A percentile compares a stretch with the other conserved stretches of the same genome.
These are phyloP conservation scores for Trematomus bernacchii DNA, from an alignment of 2,797 vertebrate genomes.

Conservation along the genomic window DNA sequence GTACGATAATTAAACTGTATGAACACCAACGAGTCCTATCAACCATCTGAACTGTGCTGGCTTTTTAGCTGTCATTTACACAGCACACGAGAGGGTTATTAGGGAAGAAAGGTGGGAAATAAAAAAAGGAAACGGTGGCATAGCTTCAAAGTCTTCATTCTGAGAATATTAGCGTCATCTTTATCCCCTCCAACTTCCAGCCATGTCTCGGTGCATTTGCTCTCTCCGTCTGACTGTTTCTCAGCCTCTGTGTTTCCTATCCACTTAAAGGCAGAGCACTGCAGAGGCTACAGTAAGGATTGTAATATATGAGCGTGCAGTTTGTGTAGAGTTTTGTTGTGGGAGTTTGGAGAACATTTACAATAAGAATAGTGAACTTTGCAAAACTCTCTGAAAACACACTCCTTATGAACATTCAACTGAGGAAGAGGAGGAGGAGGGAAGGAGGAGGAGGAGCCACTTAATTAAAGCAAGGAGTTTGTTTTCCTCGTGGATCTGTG, in stretches of 20 bases:
- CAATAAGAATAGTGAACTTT: constrained; percentile 18
- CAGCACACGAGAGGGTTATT: constrained; percentile 13
- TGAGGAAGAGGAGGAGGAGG: neutral
- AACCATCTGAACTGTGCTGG: neutral
- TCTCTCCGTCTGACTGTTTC: neutral
- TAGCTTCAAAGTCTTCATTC: constrained; percentile 59
- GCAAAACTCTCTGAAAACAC: constrained; percentile 29
- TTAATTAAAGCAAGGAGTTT: no score
- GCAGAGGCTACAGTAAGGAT: neutral
- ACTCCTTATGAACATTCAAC: constrained; percentile 29
- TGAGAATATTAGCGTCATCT: constrained; percentile 51
- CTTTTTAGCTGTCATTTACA: constrained; percentile 23
- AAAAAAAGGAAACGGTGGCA: constrained; percentile 47
- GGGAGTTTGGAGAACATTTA: constrained; percentile 13
- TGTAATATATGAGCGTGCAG: constrained; percentile 45
- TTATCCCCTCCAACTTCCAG: constrained; percentile 35
- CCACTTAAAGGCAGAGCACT: neutral
- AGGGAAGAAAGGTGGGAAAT: constrained; percentile 29
- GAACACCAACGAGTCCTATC: neutral
- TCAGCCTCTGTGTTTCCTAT: neutral
- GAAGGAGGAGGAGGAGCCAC: neutral
- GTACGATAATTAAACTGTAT: neutral
- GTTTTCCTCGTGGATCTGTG: constrained; percentile 2
- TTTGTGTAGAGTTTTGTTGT: constrained; percentile 12
- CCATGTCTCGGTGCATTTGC: neutral